Conservation (phyloP, 2,888 invertebrate species). For the Scrobipalpa costella region DNA sequence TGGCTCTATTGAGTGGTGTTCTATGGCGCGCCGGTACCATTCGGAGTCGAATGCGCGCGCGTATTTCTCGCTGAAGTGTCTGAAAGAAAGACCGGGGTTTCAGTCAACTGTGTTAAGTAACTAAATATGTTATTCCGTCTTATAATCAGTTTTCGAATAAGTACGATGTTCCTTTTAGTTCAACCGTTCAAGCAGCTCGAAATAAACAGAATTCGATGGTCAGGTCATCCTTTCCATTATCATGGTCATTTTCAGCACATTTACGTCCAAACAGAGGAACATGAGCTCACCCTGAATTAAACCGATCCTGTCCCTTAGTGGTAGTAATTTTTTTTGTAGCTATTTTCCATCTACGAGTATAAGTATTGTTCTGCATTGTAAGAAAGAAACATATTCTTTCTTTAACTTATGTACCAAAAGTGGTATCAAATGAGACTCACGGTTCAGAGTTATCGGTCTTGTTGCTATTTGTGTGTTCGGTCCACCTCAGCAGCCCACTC, state of each 20-base stretch:
- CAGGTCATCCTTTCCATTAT: too few relatives aligned
- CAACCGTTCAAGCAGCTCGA: too few relatives aligned
- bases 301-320: too few relatives aligned
- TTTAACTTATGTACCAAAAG: too few relatives aligned
- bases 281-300: too few relatives aligned
- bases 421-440: constrained; percentile 74
- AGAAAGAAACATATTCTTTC: too few relatives aligned
- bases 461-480: constrained; percentile 83
- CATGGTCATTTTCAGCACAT: too few relatives aligned
- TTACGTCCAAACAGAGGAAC: too few relatives aligned
- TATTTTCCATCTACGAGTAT: neutral
- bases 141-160: neutral
- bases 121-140: neutral
- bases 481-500: constrained; percentile 94
- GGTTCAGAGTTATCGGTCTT: constrained; percentile 82
- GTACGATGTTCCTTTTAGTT: too few relatives aligned
- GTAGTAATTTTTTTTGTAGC: neutral
- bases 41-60: constrained; percentile 91
- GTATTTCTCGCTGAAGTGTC: constrained; percentile 91
- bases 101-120: neutral
- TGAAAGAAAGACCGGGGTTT: constrained; percentile 52
- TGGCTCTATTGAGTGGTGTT: constrained; percentile 92
- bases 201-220: too few relatives aligned
- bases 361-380: too few relatives aligned
- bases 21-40: constrained; percentile 95